Percentiles rank a stretch among this genome's conserved stretches.
phyloP scores from a whole-genome alignment of 2,888 invertebrate species.

The Caenorhabditis imperialis region DNA sequence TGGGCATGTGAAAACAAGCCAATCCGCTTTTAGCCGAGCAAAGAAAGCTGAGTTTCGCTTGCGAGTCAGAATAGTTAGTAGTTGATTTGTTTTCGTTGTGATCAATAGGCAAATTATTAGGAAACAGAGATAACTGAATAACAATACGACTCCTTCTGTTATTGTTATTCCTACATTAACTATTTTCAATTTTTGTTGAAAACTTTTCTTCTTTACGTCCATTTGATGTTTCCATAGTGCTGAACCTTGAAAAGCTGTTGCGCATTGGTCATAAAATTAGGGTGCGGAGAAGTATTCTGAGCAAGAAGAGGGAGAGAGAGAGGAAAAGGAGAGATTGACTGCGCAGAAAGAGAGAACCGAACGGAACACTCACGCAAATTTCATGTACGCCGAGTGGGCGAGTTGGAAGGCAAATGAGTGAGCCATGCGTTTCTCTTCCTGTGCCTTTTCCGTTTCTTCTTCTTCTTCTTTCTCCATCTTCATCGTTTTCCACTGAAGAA shows the following conservation, averaged over 20 bases:
- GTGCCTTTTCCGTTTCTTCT: constrained; percentile 7
- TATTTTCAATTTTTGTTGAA: neutral
- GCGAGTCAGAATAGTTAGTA: too few species aligned
- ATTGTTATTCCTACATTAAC: too few species aligned
- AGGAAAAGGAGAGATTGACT: constrained; percentile 10
- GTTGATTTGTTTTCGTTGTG: too few species aligned
- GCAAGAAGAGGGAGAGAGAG: neutral
- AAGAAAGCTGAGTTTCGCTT: too few species aligned
- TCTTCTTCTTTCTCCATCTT: too few species aligned
- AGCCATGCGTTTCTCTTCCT: constrained; percentile 27
- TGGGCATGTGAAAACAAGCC: neutral
- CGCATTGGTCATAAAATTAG: constrained; percentile 33
- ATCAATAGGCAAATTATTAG: too few species aligned
- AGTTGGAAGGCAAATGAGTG: constrained; percentile 11
- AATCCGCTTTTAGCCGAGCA: neutral
- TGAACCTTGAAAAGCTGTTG: constrained; percentile 8
- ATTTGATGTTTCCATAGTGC: neutral
- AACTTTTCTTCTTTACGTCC: neutral
- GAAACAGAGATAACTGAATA: too few species aligned
- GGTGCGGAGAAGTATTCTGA: constrained; percentile 9
- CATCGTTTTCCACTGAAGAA: constrained; percentile 34
- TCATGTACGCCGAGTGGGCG: constrained; percentile 9
- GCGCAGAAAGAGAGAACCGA: constrained; percentile 24
- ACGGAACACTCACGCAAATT: constrained; percentile 11
- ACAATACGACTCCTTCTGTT: too few species aligned